Evolutionary conservation across 2,113 vertebrate species (phyloP).

Genomic region (Pavo muticus): DNA sequence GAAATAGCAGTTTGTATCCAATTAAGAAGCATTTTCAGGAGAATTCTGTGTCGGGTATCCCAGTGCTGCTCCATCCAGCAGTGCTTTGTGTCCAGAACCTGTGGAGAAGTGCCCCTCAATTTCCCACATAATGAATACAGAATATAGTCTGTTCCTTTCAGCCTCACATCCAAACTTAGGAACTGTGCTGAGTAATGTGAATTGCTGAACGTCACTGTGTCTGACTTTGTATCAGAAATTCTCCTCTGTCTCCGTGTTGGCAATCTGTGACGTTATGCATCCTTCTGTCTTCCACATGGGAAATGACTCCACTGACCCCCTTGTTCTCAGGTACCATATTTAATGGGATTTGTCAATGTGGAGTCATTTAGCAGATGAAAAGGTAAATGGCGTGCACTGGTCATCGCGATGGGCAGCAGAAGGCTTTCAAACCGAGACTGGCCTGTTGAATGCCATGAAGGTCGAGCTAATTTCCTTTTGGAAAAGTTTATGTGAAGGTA

Average conservation of each 20-base stretch:
- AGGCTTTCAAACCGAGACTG: not conserved
- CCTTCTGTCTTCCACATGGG: accelerated
- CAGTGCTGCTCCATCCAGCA: accelerated
- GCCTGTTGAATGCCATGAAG: not conserved
- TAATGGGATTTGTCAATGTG: not conserved
- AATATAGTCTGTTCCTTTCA: not conserved
- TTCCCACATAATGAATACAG: not conserved
- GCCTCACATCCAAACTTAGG: not conserved
- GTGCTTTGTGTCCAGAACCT: not conserved
- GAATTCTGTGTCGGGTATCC: not conserved
- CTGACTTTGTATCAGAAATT: not conserved
- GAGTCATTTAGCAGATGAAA: not conserved
- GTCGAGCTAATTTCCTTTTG: not conserved
- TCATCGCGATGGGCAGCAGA: accelerated
- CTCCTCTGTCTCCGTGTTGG: not conserved
- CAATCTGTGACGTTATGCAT: not conserved
- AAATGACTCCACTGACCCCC: not conserved
- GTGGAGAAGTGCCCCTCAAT: not conserved
- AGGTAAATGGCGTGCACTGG: not conserved
- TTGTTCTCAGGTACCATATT: not conserved
- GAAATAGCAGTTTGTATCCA: not conserved
- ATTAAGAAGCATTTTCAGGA: not conserved
- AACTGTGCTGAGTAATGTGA: not conserved
- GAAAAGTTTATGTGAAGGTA: not conserved
- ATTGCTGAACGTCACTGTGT: not conserved